These are phyloP conservation scores for Oceanodroma tethys DNA, from an alignment of 2,113 vertebrate genomes.

Conservation along the genomic window DNA sequence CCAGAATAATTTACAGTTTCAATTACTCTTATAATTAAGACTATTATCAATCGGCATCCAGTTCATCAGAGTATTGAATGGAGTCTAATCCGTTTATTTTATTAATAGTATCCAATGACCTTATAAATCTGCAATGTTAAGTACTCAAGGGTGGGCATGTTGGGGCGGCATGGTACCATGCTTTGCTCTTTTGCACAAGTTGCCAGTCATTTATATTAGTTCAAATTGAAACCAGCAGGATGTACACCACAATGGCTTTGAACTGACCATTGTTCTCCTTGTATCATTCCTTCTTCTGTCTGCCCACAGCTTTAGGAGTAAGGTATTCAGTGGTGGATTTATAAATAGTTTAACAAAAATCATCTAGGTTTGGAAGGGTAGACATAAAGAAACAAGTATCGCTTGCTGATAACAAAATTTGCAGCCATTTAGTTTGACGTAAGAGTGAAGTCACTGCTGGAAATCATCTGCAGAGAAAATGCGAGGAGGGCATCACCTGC, in stretches of 20 bases:
- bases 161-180: neutral
- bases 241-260: neutral
- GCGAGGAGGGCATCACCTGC: neutral
- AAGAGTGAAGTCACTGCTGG: neutral
- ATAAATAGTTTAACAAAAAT: neutral
- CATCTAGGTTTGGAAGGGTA: neutral
- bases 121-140: conserved; percentile 13
- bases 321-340: neutral
- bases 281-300: neutral
- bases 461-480: neutral
- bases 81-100: conserved; percentile 14
- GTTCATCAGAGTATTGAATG: neutral
- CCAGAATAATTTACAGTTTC: neutral
- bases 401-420: neutral
- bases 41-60: neutral
- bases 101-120: neutral
- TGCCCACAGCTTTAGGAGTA: neutral
- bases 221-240: neutral
- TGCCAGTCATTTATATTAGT: neutral
- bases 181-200: neutral
- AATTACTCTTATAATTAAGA: neutral
- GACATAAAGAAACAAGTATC: neutral
- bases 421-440: neutral
- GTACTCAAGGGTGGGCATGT: neutral
- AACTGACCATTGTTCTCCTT: neutral